Base-by-base conservation (phyloP, 2,113 vertebrate genomes). In the Pica pica region DNA sequence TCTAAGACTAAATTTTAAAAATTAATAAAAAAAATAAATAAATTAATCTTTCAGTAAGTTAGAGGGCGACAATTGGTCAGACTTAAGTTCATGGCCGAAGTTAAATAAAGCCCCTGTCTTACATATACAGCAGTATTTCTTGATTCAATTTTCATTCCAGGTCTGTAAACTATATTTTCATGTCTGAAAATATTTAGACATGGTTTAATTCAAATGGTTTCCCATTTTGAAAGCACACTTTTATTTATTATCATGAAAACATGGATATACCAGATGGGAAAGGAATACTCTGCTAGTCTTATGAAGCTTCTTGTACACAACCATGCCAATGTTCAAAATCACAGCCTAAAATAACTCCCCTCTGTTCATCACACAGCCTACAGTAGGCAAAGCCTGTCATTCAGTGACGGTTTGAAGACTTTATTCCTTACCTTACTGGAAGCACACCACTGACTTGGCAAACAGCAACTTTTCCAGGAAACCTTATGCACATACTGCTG, bases 171-270 rank as follows among this genome's bases (percentile, higher is more conserved):
- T 37, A 11, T 19, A 55, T 85, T 93, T 89, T 63, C 77, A 77
- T 55, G 81, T 46, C 75, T 89, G 46, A 63, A 96, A 94, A 95
- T 93, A 86, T 95, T 97, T 92, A 95, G 79, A 92, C 68, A 59
- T 22, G 65, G 42, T 53, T 92, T 77, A 90, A 86, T 92, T 88
- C 63, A 90, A 93, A 80, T 16, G 10, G 28, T 33, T 93, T 93
- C 71, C 86, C 42, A 83, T 90, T 94, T 67, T 77, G 79, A 90
- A 96, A 93, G 92, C 76, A 95, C 30, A 55, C 8, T 93, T 94
- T 93, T 83, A 93, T 86, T 92, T 96, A 88, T 93, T 92, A 88
- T 47, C 83, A 74, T 0, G 0, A 65, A 88, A 94, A 65, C 68
- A 95, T 24, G 92, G 89, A 74, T 75, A 61, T 94, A 90, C 55